A percentile compares a stretch with the other conserved stretches of the same genome.
Evolutionary conservation across 2,113 vertebrate genomes (phyloP).

Genomic region (Delphinus delphis): DNA sequence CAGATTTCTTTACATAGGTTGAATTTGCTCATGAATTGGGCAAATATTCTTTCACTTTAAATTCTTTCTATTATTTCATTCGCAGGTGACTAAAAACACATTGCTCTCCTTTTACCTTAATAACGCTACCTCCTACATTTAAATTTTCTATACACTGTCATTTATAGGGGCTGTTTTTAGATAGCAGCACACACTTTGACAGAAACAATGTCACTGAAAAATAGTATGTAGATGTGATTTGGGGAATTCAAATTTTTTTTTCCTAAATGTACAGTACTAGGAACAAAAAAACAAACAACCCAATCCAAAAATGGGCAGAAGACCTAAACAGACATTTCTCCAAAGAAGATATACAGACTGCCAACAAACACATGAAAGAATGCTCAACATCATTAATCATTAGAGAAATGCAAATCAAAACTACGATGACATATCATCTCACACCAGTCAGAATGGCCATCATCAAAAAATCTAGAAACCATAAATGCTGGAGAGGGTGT

Average conservation of each 20-base stretch:
- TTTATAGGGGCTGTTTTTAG: neutral
- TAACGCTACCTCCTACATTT: neutral
- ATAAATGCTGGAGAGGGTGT: too few relatives aligned
- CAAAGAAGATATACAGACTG: too few relatives aligned
- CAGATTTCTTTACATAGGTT: neutral
- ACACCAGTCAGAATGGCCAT: too few relatives aligned
- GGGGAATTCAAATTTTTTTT: neutral
- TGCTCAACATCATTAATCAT: too few relatives aligned
- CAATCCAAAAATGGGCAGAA: too few relatives aligned
- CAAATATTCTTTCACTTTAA: neutral
- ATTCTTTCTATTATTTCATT: neutral
- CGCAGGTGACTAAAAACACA: neutral
- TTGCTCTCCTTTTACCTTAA: neutral
- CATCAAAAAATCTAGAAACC: too few relatives aligned
- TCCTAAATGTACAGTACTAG: neutral
- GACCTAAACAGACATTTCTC: too few relatives aligned
- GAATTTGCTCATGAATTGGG: neutral
- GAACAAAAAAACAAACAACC: neutral
- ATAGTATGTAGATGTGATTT: neutral
- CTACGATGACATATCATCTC: too few relatives aligned
- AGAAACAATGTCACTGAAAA: neutral
- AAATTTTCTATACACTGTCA: neutral
- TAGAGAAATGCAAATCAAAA: too few relatives aligned
- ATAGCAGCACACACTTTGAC: neutral
- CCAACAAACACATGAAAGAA: too few relatives aligned